Conservation (phyloP, 2,888 invertebrate genomes). For the Hemistola chrysoprasaria region DNA sequence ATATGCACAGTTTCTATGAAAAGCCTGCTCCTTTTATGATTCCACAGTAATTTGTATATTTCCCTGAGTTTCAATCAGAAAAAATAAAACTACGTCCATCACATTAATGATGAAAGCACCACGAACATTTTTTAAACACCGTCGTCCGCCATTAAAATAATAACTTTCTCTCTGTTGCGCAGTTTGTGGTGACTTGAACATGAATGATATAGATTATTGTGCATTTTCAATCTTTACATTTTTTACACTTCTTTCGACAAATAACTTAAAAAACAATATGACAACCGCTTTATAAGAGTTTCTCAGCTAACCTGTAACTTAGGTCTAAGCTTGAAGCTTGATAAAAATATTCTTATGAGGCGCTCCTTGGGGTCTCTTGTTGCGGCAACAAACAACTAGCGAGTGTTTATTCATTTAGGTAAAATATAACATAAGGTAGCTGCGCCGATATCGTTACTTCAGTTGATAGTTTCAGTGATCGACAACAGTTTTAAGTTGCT, state of each 20-base stretch:
- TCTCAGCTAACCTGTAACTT: too few species aligned
- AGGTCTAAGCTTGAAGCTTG: too few species aligned
- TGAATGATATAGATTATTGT: constrained; percentile 33
- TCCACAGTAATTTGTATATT: constrained; percentile 24
- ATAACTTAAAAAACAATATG: too few species aligned
- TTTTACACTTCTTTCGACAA: neutral
- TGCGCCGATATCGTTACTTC: too few species aligned
- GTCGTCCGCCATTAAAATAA: constrained; percentile 73
- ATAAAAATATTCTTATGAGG: too few species aligned
- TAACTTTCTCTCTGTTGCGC: constrained; percentile 63
- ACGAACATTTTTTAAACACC: constrained; percentile 62
- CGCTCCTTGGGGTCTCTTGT: too few species aligned
- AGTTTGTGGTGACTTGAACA: constrained; percentile 49
- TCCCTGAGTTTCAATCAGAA: constrained; percentile 43
- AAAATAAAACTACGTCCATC: constrained; percentile 59
- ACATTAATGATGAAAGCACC: constrained; percentile 66
- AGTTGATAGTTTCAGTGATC: too few species aligned
- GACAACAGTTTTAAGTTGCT: too few species aligned
- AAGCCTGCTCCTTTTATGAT: constrained; percentile 11
- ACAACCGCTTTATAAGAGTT: too few species aligned
- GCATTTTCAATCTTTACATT: constrained; percentile 21
- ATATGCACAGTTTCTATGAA: constrained; percentile 8
- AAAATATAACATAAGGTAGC: too few species aligned
- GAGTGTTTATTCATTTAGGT: too few species aligned
- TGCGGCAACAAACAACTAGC: too few species aligned